A percentile compares a stretch with the other conserved stretches of the same genome.
These are phyloP conservation scores for Lacanobia wlatinum DNA, from an alignment of 2,888 invertebrate species.

Conservation along the genomic window DNA sequence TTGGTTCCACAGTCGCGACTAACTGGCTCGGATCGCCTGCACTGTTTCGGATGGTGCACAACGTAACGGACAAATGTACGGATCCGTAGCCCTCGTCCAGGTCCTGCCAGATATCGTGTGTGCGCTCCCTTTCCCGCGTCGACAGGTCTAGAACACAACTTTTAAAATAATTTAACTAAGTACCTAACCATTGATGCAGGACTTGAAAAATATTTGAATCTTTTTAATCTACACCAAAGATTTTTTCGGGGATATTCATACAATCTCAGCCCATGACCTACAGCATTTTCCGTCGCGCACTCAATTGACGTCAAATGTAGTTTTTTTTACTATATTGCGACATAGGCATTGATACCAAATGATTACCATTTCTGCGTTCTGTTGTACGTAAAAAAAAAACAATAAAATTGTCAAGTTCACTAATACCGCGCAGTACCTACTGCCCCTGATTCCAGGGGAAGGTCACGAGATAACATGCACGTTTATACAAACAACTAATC, in stretches of 20 bases:
- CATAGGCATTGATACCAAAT: neutral
- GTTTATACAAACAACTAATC: constrained; percentile 58
- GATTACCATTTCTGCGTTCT: neutral
- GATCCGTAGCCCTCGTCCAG: constrained; percentile 82
- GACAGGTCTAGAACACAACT: constrained; percentile 82
- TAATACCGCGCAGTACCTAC: constrained; percentile 12
- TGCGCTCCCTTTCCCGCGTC: constrained; percentile 78
- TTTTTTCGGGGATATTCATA: no score
- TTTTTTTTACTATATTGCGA: neutral
- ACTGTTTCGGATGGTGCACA: constrained; percentile 74
- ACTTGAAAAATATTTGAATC: neutral
- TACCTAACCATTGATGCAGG: constrained; percentile 16
- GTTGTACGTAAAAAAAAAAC: neutral
- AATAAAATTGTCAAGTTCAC: constrained; percentile 15
- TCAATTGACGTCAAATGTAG: neutral
- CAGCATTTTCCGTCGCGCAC: neutral
- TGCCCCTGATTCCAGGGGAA: constrained; percentile 35
- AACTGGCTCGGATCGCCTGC: constrained; percentile 15
- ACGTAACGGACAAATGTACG: constrained; percentile 81
- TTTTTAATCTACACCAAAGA: no score
- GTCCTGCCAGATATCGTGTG: constrained; percentile 83
- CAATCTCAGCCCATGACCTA: neutral
- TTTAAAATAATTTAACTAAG: constrained; percentile 66
- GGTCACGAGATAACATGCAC: constrained; percentile 44
- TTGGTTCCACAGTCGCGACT: constrained; percentile 25